A percentile compares a stretch with the other conserved stretches of the same genome.
These are phyloP conservation scores for Patiria pectinifera DNA, from an alignment of 53 echinoderm and acorn worm species.

Conservation along the genomic window DNA sequence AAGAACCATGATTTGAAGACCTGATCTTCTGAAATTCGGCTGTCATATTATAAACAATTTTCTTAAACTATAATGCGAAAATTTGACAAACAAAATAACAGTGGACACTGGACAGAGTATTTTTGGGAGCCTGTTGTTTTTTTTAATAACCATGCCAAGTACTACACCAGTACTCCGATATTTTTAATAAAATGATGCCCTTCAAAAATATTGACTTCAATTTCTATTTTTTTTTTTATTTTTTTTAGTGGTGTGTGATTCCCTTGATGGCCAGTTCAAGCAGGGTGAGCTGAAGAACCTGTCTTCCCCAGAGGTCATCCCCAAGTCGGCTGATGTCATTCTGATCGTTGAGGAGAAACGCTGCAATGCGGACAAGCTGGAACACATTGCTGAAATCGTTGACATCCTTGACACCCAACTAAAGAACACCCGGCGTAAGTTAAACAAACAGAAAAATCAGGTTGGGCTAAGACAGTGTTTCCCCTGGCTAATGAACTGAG, in stretches of 20 bases:
- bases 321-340: slow-evolving; percentile 74
- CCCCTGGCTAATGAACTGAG: no score
- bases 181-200: no score
- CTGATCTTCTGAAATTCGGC: no score
- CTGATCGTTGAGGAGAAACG: slow-evolving; percentile 84
- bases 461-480: neutral
- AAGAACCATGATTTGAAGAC: no score
- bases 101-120: no score
- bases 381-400: slow-evolving; percentile 62
- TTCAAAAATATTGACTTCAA: neutral
- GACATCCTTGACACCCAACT: slow-evolving; percentile 71
- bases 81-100: no score
- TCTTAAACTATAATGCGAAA: no score
- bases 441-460: neutral
- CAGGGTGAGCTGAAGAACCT: slow-evolving; percentile 12
- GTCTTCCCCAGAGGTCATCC: neutral
- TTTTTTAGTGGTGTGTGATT: slow-evolving; percentile 14
- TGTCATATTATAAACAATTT: neutral
- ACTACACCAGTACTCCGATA: no score
- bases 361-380: slow-evolving; percentile 49
- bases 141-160: neutral
- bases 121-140: neutral
- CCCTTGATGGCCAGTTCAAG: neutral
- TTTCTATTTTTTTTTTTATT: neutral
- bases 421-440: slow-evolving; percentile 65